Conservation (phyloP, 2,113 vertebrate species). For the Trogon melanurus region DNA sequence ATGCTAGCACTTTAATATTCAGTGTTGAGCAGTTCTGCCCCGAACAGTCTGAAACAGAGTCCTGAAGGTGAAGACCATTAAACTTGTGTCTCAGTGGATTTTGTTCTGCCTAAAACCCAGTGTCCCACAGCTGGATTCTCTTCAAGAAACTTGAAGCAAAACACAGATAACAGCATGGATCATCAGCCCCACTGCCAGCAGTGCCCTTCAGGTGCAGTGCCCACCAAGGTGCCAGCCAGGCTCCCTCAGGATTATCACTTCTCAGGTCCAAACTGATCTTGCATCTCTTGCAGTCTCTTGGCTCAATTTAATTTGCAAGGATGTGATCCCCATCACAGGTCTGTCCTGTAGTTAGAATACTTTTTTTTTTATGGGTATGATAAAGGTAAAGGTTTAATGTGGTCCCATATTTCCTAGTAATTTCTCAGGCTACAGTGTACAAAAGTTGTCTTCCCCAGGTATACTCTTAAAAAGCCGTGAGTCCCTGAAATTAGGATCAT, state of each 20-base stretch:
- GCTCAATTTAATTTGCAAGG: background rate
- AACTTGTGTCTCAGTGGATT: background rate
- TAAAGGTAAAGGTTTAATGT: background rate
- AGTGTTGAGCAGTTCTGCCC: background rate
- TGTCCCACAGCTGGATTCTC: accelerated
- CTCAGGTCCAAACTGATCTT: background rate
- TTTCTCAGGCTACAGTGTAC: background rate
- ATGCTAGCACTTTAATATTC: background rate
- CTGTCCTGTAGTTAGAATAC: background rate
- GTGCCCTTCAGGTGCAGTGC: background rate
- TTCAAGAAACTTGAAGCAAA: background rate
- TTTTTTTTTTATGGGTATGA: background rate
- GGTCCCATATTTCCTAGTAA: background rate
- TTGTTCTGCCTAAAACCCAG: background rate
- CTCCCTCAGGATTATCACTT: background rate
- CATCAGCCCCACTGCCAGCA: background rate
- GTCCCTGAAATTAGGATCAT: background rate
- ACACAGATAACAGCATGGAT: background rate
- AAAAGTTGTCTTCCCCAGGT: background rate
- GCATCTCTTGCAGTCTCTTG: background rate
- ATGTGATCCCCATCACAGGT: background rate
- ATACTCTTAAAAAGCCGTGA: background rate
- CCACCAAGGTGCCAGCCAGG: background rate
- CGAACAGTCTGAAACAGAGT: background rate
- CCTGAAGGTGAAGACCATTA: background rate